These are phyloP conservation scores for Tetragnatha versicolor DNA, from an alignment of 1,140 invertebrate genomes.

Conservation along the genomic window DNA sequence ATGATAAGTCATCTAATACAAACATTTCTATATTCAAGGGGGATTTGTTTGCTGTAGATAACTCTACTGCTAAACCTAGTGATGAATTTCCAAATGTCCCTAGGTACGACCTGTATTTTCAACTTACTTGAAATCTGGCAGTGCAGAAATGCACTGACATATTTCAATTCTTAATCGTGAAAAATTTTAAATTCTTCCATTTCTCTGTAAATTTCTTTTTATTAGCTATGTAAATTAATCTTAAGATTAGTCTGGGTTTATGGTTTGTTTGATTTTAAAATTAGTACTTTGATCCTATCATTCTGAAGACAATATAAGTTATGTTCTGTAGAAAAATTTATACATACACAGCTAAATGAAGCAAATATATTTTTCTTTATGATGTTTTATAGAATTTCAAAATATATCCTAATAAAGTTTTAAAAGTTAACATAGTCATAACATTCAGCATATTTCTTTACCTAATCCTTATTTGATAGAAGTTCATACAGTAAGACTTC, in stretches of 20 bases:
- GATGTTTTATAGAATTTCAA: background rate
- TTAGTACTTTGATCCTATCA: no score
- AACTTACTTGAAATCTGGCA: background rate
- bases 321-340: no score
- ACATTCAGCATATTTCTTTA: background rate
- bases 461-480: background rate
- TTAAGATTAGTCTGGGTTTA: background rate
- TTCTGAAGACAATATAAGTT: no score
- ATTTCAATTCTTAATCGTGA: background rate
- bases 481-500: background rate
- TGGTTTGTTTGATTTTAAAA: background rate
- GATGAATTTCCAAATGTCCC: slow-evolving; percentile 4
- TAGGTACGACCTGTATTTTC: background rate
- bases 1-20: background rate
- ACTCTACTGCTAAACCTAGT: background rate
- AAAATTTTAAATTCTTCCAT: background rate
- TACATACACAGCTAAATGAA: no score
- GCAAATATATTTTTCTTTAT: background rate
- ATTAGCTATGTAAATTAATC: background rate
- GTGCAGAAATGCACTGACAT: background rate
- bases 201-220: background rate
- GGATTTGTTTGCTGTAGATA: slow-evolving; percentile 14
- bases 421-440: background rate
- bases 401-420: background rate
- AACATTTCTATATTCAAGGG: background rate